Conservation (phyloP, 1,140 invertebrate species). For the Pseudomyrmex sp. region DNA sequence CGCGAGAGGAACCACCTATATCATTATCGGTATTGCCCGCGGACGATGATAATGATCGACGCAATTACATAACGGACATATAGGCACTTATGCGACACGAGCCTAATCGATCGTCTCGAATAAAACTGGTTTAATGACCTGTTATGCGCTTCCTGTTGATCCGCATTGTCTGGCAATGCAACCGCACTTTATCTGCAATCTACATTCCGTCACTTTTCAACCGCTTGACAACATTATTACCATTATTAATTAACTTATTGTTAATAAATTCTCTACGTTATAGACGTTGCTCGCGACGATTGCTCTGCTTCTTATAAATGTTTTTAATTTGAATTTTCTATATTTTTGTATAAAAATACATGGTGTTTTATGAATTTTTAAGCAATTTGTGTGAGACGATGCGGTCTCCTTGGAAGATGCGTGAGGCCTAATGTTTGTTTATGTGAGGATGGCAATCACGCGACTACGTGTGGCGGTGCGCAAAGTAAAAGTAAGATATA, state of each 20-base stretch:
- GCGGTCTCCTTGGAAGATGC: constrained; percentile 90
- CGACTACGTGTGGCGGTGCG: constrained; percentile 83
- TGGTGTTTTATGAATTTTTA: constrained; percentile 69
- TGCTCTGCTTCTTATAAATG: neutral
- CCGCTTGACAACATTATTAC: constrained; percentile 5
- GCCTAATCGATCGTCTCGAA: constrained; percentile 46
- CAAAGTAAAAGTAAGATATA: constrained; percentile 70
- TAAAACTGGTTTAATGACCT: constrained; percentile 72
- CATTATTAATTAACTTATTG: constrained; percentile 17
- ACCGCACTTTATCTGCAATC: constrained; percentile 13
- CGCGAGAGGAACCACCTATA: constrained; percentile 31
- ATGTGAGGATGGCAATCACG: constrained; percentile 88
- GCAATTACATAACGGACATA: constrained; percentile 64
- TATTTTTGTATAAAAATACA: neutral
- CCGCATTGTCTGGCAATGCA: constrained; percentile 61
- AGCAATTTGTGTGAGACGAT: constrained; percentile 92
- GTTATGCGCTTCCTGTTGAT: constrained; percentile 73
- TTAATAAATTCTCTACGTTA: neutral
- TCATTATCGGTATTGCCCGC: constrained; percentile 52
- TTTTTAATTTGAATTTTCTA: too few species aligned
- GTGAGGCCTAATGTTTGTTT: constrained; percentile 93
- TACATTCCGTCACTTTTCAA: constrained; percentile 31
- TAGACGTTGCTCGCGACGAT: neutral
- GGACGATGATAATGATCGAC: constrained; percentile 62
- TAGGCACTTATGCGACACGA: constrained; percentile 61